phyloP scores from a whole-genome alignment of 2,888 invertebrate species.

The Oconnorella tubifera region DNA sequence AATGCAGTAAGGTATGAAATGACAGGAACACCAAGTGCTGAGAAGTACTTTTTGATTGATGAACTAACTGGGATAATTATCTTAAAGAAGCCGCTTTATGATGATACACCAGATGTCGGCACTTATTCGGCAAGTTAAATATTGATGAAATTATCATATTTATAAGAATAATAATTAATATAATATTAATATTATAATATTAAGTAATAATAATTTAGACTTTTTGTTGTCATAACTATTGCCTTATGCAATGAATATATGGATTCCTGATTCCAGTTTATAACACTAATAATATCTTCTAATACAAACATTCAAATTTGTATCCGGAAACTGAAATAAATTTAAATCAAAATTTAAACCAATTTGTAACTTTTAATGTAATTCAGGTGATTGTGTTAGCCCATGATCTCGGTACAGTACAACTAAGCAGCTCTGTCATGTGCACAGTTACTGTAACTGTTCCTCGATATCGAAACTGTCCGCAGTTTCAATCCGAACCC shows the following conservation, averaged over 20 bases:
- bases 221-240: too few relatives aligned
- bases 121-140: conserved; percentile 13
- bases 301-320: too few relatives aligned
- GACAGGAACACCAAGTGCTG: conserved; percentile 28
- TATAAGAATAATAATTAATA: too few relatives aligned
- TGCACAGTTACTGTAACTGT: conserved; percentile 32
- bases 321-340: too few relatives aligned
- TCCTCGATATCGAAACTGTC: conserved; percentile 32
- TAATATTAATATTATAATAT: too few relatives aligned
- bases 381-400: conserved; percentile 31
- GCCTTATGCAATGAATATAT: too few relatives aligned
- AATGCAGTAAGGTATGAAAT: conserved; percentile 42
- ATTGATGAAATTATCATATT: conserved; percentile 26
- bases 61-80: conserved; percentile 32
- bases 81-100: conserved; percentile 31
- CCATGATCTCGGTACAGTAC: conserved; percentile 41
- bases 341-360: too few relatives aligned
- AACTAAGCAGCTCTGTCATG: conserved; percentile 29
- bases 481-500: conserved; percentile 32
- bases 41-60: conserved; percentile 31
- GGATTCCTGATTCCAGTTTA: too few relatives aligned
- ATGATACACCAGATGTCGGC: conserved; percentile 16
- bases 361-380: too few relatives aligned
- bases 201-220: too few relatives aligned
- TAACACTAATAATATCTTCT: too few relatives aligned